Evolutionary conservation across 2,888 invertebrate species (phyloP).

Genomic region (Cryptus armator): DNA sequence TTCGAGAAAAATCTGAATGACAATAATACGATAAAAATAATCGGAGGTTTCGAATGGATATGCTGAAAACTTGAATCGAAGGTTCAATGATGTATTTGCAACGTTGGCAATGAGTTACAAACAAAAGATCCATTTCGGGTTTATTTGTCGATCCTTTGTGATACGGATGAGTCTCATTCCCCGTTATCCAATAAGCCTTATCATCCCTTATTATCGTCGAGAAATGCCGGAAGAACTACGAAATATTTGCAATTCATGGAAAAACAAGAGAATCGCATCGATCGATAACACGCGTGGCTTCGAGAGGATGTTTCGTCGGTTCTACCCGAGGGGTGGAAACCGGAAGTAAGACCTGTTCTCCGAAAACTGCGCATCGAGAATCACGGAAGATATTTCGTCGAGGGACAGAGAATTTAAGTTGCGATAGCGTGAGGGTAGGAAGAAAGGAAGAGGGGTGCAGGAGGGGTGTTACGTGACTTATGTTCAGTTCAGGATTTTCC

Average conservation of each 20-base stretch:
- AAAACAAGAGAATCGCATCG: background rate
- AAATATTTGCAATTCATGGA: background rate
- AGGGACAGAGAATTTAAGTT: constrained; percentile 11
- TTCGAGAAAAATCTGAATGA: too few species aligned
- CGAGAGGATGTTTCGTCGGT: background rate
- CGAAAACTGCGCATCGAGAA: background rate
- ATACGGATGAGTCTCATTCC: too few species aligned
- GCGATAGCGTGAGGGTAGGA: background rate
- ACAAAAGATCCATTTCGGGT: too few species aligned
- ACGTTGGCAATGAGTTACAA: too few species aligned
- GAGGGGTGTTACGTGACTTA: constrained; percentile 14
- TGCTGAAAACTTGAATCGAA: too few species aligned
- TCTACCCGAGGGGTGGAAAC: background rate
- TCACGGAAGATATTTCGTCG: background rate
- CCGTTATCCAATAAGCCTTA: too few species aligned
- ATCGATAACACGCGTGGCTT: background rate
- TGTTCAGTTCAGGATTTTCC: constrained; percentile 19
- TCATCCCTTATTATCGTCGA: too few species aligned
- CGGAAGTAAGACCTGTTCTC: background rate
- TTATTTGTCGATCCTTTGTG: too few species aligned
- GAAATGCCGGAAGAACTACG: too few species aligned
- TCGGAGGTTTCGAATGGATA: too few species aligned
- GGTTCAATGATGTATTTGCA: too few species aligned
- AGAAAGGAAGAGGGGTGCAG: constrained; percentile 10
- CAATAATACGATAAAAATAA: too few species aligned